Evolutionary conservation across 2,113 vertebrate genomes (phyloP).

Genomic region (Gobius niger): DNA sequence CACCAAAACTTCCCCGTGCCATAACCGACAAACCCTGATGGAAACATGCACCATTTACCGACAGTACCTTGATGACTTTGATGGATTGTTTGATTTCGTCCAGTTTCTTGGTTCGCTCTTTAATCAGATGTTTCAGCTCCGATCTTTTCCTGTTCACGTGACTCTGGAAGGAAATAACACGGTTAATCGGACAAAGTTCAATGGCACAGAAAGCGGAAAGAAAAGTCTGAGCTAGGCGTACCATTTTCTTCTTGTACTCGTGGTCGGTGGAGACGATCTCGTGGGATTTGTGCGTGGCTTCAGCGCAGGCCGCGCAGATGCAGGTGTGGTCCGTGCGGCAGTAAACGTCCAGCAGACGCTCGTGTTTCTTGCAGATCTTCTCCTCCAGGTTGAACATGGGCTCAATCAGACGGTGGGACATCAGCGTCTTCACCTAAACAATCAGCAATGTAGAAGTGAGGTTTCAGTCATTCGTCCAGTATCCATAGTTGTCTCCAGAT

Average conservation of each 20-base stretch:
- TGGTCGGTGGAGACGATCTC: slow-evolving; percentile 73
- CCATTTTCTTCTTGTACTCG: slow-evolving; percentile 81
- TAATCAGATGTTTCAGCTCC: slow-evolving; percentile 77
- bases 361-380: slow-evolving; percentile 81
- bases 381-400: slow-evolving; percentile 77
- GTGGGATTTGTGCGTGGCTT: slow-evolving; percentile 79
- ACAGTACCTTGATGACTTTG: slow-evolving; percentile 74
- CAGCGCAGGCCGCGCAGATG: slow-evolving; percentile 80
- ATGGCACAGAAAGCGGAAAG: background rate
- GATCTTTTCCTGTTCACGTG: slow-evolving; percentile 71
- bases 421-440: slow-evolving; percentile 63
- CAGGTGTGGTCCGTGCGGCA: slow-evolving; percentile 81
- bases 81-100: slow-evolving; percentile 81
- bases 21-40: no score
- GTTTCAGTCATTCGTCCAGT: no score
- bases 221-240: slow-evolving; percentile 30
- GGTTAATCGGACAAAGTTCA: background rate
- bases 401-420: slow-evolving; percentile 76
- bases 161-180: slow-evolving; percentile 39
- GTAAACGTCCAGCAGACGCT: slow-evolving; percentile 81
- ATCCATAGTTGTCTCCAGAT: no score
- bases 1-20: no score
- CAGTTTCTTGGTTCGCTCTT: slow-evolving; percentile 77
- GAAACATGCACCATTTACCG: no score
- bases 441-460: background rate